Evolutionary conservation across 2,888 invertebrate species (phyloP).

Genomic region (Exocentrus adspersus): DNA sequence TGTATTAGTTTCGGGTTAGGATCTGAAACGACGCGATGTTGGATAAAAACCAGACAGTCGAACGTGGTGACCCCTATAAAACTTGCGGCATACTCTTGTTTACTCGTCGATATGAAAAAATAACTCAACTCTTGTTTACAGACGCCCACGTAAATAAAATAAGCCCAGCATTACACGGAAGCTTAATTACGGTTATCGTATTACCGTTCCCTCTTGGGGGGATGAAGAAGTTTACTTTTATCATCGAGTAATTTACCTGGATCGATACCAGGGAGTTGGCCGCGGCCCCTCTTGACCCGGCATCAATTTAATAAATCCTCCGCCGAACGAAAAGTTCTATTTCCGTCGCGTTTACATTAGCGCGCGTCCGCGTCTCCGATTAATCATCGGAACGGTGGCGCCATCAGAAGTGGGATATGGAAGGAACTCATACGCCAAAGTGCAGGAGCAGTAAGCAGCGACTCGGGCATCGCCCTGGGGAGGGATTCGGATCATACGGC

Average conservation of each 20-base stretch:
- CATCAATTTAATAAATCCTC: slow-evolving; percentile 8
- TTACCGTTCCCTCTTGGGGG: background rate
- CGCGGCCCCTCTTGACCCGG: slow-evolving; percentile 7
- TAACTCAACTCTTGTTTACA: background rate
- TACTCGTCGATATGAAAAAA: background rate
- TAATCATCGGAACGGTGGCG: slow-evolving; percentile 3
- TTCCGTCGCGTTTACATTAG: slow-evolving; percentile 9
- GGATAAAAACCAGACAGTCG: no score
- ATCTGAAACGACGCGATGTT: no score
- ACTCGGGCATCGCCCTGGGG: slow-evolving; percentile 43
- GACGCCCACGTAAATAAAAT: background rate
- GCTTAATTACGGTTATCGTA: slow-evolving; percentile 7
- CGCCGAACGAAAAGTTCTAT: slow-evolving; percentile 4
- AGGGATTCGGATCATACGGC: slow-evolving; percentile 52
- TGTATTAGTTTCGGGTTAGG: no score
- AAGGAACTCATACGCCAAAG: slow-evolving; percentile 18
- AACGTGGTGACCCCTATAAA: no score
- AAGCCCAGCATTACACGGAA: background rate
- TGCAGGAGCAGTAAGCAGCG: slow-evolving; percentile 1
- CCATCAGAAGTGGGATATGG: background rate
- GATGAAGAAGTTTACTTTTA: slow-evolving; percentile 9
- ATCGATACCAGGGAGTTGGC: slow-evolving; percentile 1
- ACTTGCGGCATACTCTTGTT: no score
- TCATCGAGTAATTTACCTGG: slow-evolving; percentile 9
- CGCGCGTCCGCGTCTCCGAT: no score